Evolutionary conservation across 2,888 invertebrate genomes (phyloP), one percentile per base, ranked within the genome.

Genomic region (Arrhopalites spinosus): DNA sequence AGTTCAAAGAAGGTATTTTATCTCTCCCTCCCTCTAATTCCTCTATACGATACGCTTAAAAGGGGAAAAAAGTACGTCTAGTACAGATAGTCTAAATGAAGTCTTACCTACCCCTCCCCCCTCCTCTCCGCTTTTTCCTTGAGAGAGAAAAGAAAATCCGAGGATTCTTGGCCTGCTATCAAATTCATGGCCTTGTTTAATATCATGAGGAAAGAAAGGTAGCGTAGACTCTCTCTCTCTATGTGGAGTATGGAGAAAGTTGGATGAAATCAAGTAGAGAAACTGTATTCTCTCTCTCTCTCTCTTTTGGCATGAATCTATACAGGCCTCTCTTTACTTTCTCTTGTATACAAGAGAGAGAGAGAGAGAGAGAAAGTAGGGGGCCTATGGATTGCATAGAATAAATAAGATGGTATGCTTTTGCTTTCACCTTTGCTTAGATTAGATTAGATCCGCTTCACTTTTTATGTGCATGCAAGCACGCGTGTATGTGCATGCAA

Each of bases 101-200:
- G 36, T 36, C 36, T 36, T 36, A 36, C 36, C 36, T 36, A 59
- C 59, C 59, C 59, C 11, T 20, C 20, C 59, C 15, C n/a, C n/a
- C 15, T 17, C 15, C 17, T n/a, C 15, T 36, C 36, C n/a, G n/a
- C n/a, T 50, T 17, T 50, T 5, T 50, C 15, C 50, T 5, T n/a
- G 50, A 17, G 3, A 23, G 59, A 23, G 59, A 25, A 23, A 56
- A 59, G 43, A 56, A 59, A 70, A 70, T 59, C 36, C 56, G 23
- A 50, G 36, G 56, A 59, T 59, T 36, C 56, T 69, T 59, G 29
- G 30, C 56, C 15, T 27, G 36, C 56, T 70, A 56, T 70, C 59
- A 70, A 70, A 70, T 50, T 70, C 70, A 70, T 70, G 70, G 70
- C 30, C 36, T 56, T 56, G n/a, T 53, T 50, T 69, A 69, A 69